phyloP scores from a whole-genome alignment of 1,140 invertebrate genomes.

The Zaprionus gabonicus region DNA sequence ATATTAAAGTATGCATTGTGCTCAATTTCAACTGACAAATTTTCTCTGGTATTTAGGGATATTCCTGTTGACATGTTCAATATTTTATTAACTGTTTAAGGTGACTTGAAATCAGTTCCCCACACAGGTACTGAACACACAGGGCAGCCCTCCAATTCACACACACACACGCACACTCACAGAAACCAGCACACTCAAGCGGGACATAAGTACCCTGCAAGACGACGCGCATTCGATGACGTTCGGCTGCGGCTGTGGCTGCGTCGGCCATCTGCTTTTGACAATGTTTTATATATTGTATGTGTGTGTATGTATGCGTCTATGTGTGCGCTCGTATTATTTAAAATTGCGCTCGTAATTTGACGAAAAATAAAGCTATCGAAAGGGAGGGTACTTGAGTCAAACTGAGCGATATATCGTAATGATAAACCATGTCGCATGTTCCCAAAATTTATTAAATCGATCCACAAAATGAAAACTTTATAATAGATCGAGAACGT shows the following conservation, averaged over 20 bases:
- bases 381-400: background rate
- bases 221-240: background rate
- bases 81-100: conserved; percentile 5
- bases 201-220: background rate
- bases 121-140: background rate
- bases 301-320: background rate
- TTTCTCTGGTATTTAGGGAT: background rate
- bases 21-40: background rate
- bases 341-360: background rate
- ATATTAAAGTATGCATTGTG: background rate
- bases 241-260: background rate
- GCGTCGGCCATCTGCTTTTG: conserved; percentile 2
- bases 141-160: background rate
- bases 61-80: background rate
- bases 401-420: background rate
- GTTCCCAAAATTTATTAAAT: too few relatives aligned
- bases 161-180: background rate
- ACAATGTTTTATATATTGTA: background rate
- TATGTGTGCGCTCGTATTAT: background rate
- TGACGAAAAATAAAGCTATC: background rate
- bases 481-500: too few relatives aligned
- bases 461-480: too few relatives aligned
- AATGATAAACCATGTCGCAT: too few relatives aligned
- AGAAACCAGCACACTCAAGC: background rate
- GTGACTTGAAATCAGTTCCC: conserved; percentile 1